Evolutionary conservation across 2,113 vertebrate species (phyloP).

Genomic region (Larimichthys polyactis): DNA sequence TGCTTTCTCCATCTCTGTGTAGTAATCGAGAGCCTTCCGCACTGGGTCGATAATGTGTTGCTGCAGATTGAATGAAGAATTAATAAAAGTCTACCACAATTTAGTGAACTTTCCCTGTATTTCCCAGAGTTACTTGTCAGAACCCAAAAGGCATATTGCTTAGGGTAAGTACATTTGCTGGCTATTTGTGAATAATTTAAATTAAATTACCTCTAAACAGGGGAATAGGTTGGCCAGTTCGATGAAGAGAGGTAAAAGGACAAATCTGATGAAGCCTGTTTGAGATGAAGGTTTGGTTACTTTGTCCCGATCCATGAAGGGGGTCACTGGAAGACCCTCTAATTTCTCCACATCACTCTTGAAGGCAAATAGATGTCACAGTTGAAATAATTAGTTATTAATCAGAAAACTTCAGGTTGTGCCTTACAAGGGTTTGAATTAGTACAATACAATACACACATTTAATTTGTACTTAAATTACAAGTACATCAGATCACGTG

Average conservation of each 20-base stretch:
- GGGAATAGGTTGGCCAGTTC: conserved; percentile 86
- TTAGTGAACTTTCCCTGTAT: not conserved
- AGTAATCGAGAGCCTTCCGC: conserved; percentile 85
- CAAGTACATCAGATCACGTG: not conserved
- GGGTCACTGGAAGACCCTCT: conserved; percentile 86
- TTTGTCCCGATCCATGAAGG: conserved; percentile 88
- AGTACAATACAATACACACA: not conserved
- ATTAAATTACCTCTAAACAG: conserved; percentile 80
- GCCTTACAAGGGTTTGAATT: not conserved
- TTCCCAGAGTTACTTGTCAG: not conserved
- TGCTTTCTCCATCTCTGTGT: conserved; percentile 87
- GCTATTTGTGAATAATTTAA: not conserved
- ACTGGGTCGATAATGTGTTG: conserved; percentile 85
- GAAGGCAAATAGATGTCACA: conserved; percentile 9
- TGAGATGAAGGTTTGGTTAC: conserved; percentile 86
- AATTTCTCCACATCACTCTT: conserved; percentile 87
- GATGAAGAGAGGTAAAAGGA: conserved; percentile 85
- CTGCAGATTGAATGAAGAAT: conserved; percentile 54
- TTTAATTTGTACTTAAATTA: not conserved
- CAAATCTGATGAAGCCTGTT: conserved; percentile 86
- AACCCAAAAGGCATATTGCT: not conserved
- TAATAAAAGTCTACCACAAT: not conserved
- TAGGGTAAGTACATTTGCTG: not conserved
- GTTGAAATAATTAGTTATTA: not conserved
- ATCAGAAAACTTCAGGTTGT: not conserved